phyloP scores from a whole-genome alignment of 2,113 vertebrate species.

The Aptenodytes forsteri region DNA sequence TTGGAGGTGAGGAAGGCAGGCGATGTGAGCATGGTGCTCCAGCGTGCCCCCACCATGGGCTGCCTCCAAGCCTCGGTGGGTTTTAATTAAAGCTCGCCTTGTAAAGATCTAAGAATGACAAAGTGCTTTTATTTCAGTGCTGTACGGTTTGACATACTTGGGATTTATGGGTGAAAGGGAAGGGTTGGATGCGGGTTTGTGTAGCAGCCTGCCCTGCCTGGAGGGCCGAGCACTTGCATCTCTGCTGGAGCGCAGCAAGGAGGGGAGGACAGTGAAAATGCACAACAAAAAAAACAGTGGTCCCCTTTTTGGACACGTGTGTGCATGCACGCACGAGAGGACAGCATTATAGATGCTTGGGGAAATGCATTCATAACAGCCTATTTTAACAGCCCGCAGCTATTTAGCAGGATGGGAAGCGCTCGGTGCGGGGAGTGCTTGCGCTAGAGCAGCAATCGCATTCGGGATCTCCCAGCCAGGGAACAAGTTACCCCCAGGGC shows the following conservation, averaged over 20 bases:
- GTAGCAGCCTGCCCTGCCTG: neutral
- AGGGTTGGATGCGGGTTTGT: neutral
- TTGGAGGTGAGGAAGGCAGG: neutral
- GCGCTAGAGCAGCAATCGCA: accelerated
- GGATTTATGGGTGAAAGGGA: neutral
- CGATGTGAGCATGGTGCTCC: accelerated
- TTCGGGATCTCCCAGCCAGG: neutral
- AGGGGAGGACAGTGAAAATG: neutral
- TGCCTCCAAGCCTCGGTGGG: neutral
- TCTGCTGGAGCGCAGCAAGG: neutral
- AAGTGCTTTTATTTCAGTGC: neutral
- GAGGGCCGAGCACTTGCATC: neutral
- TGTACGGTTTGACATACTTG: neutral
- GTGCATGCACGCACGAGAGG: neutral
- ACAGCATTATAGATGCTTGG: neutral
- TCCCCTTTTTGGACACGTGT: neutral
- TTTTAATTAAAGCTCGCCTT: neutral
- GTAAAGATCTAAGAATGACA: neutral
- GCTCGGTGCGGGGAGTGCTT: accelerated
- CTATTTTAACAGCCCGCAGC: neutral
- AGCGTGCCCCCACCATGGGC: accelerated
- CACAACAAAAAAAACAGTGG: neutral
- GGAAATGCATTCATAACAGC: neutral
- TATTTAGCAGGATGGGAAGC: neutral
- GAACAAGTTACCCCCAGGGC: neutral